phyloP scores from a whole-genome alignment of 2,888 invertebrate genomes.

The Standfussiana lucernea region DNA sequence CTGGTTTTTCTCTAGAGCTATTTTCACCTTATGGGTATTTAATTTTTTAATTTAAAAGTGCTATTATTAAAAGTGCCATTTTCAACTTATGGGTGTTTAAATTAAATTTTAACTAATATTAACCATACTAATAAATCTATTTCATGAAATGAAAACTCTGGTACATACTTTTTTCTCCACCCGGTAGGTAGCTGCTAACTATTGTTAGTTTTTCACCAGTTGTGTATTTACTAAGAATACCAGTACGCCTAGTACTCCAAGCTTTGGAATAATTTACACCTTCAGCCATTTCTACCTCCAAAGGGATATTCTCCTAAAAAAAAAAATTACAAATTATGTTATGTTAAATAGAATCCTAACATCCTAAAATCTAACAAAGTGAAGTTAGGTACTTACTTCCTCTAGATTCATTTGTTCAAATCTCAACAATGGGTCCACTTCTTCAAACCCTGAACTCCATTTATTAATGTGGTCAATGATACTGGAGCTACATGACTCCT shows the following conservation, averaged over 20 bases:
- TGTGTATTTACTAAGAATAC: constrained; percentile 97
- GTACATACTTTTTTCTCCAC: constrained; percentile 94
- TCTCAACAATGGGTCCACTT: constrained; percentile 84
- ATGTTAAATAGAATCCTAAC: background rate
- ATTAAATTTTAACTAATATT: too few species aligned
- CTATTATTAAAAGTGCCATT: too few species aligned
- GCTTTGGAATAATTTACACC: constrained; percentile 91
- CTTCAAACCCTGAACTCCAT: constrained; percentile 87
- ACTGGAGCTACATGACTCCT: constrained; percentile 76
- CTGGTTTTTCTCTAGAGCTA: too few species aligned
- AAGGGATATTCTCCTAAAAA: constrained; percentile 73
- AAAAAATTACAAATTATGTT: constrained; percentile 1
- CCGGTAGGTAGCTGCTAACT: constrained; percentile 96
- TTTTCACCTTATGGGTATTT: too few species aligned
- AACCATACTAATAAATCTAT: background rate
- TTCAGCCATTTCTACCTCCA: constrained; percentile 70
- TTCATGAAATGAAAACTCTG: background rate
- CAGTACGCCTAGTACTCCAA: constrained; percentile 94
- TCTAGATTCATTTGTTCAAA: constrained; percentile 85
- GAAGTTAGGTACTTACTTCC: constrained; percentile 73
- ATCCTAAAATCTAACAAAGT: background rate
- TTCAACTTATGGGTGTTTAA: too few species aligned
- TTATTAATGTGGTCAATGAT: constrained; percentile 84
- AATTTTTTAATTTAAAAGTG: too few species aligned
- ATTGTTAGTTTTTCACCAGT: constrained; percentile 98